Evolutionary conservation across 2,888 invertebrate species (phyloP), one percentile per base, ranked within the genome.

Genomic region (Synergus laeviventris): DNA sequence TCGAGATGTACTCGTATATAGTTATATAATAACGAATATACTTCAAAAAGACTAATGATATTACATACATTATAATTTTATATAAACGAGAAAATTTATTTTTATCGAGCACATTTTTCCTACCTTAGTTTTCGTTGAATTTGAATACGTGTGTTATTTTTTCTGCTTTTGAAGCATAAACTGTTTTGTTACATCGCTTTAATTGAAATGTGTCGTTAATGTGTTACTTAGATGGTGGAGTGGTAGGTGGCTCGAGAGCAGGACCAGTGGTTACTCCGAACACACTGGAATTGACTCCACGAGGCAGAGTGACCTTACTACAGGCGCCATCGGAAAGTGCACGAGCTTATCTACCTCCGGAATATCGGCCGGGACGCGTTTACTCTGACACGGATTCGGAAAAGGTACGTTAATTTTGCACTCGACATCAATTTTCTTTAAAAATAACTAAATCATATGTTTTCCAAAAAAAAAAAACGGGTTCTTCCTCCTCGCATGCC

Each of bases 321-420:
- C 87, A 87, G 62, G 90, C 91, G 77, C 87, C 91, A 21, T 88
- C 89, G 78, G 90, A 90, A 85, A 89, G 90, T 60, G 91, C 90
- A 38, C 87, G 90, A 76, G 91, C 92, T 31, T 93, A 93, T 89
- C 87, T 93, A 78, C 93, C 93, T 66, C 93, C 93, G 2, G 93
- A 93, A 87, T 93, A 92, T 88, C 91, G 92, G 82, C 91, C 91
- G 59, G 92, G 91, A 82, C 92, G 91, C 78, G 79, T 88, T 60
- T 93, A 91, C 85, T 91, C 92, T 74, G 93, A 93, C 86, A 92
- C 92, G 75, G 93, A 93, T 88, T 92, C 92, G 74, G 93, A 93
- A 91, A 93, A 93, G 92, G 93, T 93, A 88, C 87, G 81, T 77
- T 56, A 59, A 74, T 54, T 75, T 31, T 62, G 21, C 66, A 45